These are phyloP conservation scores for Datnioides undecimradiatus DNA, from an alignment of 2,113 vertebrate genomes.

Conservation along the genomic window DNA sequence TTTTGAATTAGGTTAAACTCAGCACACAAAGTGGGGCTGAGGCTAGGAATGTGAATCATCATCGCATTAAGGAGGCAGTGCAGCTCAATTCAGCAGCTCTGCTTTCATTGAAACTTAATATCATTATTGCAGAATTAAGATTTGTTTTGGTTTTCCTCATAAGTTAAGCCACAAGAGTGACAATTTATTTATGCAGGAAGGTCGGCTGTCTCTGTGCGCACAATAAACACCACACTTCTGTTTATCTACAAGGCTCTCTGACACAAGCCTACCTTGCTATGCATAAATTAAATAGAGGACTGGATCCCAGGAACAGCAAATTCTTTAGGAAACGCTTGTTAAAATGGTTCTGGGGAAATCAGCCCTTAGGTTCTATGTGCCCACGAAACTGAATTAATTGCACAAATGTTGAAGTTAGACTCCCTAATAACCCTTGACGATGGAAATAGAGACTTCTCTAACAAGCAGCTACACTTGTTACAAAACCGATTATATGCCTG, in stretches of 20 bases:
- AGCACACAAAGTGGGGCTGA: constrained; percentile 51
- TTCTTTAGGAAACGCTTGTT: constrained; percentile 43
- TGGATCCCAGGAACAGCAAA: constrained; percentile 37
- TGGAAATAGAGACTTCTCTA: constrained; percentile 60
- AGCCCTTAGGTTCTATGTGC: constrained; percentile 30
- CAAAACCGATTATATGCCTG: constrained; percentile 58
- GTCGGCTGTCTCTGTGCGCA: constrained; percentile 45
- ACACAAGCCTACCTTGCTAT: constrained; percentile 53
- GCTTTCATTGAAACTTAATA: constrained; percentile 42
- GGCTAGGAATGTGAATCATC: constrained; percentile 59
- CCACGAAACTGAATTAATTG: constrained; percentile 60
- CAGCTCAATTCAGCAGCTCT: constrained; percentile 47
- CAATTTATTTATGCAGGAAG: constrained; percentile 56
- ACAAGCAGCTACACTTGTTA: constrained; percentile 42
- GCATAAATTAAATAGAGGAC: constrained; percentile 59
- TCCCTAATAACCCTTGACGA: constrained; percentile 56
- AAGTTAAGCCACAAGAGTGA: constrained; percentile 39
- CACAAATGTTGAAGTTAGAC: constrained; percentile 52
- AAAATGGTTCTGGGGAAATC: constrained; percentile 45
- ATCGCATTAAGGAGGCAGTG: constrained; percentile 40
- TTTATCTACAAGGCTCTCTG: constrained; percentile 58
- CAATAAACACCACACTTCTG: constrained; percentile 60
- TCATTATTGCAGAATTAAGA: constrained; percentile 43
- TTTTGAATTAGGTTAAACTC: constrained; percentile 75
- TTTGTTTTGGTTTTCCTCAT: constrained; percentile 33